Percentiles rank a stretch among this genome's conserved stretches.
These are phyloP conservation scores for Echeneis naucrates DNA, from an alignment of 2,797 vertebrate species.

Conservation along the genomic window DNA sequence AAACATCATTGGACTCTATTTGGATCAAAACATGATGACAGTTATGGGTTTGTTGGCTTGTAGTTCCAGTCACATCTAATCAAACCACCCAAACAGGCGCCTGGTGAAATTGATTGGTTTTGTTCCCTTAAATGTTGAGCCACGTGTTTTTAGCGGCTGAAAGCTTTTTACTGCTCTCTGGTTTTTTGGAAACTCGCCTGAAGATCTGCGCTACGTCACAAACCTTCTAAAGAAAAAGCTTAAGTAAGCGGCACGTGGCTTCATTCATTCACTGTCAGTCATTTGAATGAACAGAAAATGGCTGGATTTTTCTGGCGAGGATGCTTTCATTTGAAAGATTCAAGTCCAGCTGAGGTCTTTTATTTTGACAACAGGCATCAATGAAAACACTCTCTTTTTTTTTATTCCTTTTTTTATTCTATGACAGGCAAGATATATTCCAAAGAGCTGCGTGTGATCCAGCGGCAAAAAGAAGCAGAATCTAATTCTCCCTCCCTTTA, in stretches of 20 bases:
- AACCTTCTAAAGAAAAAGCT: background rate
- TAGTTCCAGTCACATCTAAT: too few species aligned
- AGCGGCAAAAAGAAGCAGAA: conserved; percentile 7
- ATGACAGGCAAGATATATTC: background rate
- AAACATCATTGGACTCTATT: background rate
- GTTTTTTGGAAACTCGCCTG: background rate
- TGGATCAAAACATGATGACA: background rate
- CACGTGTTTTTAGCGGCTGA: too few species aligned
- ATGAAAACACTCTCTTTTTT: conserved; percentile 4
- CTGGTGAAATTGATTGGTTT: too few species aligned
- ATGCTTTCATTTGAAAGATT: too few species aligned
- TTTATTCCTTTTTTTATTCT: background rate
- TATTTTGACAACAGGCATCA: conserved; percentile 5
- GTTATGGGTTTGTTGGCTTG: too few species aligned
- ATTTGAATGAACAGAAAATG: too few species aligned
- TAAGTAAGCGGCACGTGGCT: too few species aligned
- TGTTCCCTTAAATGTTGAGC: too few species aligned
- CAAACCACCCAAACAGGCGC: too few species aligned
- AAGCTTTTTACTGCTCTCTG: background rate
- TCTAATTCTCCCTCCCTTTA: conserved; percentile 17
- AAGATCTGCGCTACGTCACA: background rate
- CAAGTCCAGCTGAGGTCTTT: background rate
- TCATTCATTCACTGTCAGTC: background rate
- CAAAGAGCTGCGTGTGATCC: conserved; percentile 14
- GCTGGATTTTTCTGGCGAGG: too few species aligned